Evolutionary conservation across 2,797 vertebrate genomes (phyloP).

Genomic region (Bothrops alternatus): DNA sequence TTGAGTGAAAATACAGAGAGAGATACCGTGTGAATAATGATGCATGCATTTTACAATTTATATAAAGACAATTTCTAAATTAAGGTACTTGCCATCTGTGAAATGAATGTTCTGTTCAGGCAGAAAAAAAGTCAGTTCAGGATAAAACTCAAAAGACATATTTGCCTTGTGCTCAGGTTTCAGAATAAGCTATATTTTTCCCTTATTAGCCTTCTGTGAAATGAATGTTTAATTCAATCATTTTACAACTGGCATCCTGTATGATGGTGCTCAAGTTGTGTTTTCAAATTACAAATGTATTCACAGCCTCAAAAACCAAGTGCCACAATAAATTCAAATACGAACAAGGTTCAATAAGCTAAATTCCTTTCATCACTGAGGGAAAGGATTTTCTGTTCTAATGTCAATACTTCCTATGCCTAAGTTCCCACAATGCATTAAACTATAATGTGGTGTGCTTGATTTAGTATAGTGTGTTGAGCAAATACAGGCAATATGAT

Average conservation of each 20-base stretch:
- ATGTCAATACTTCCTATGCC: not conserved
- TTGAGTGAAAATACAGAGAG: not conserved
- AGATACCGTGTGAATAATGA: not conserved
- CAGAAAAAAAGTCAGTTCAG: not conserved
- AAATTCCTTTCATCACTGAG: not conserved
- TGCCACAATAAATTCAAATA: not conserved
- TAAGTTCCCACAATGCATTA: not conserved
- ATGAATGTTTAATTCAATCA: not conserved
- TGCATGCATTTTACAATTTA: not conserved
- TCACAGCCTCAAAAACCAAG: not conserved
- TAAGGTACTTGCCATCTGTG: not conserved
- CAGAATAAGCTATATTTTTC: not conserved
- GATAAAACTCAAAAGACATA: not conserved
- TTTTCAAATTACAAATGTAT: not conserved
- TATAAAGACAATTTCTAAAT: not conserved
- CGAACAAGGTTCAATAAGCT: not conserved
- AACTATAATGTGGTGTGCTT: not conserved
- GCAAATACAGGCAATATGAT: not conserved
- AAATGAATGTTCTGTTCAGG: not conserved
- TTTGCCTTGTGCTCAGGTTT: not conserved
- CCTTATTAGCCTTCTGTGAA: not conserved
- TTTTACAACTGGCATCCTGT: not conserved
- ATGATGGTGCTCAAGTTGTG: not conserved
- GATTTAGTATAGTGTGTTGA: not conserved
- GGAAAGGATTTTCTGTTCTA: not conserved